Conservation (phyloP, 2,888 invertebrate genomes). For the Epirrita christyi region DNA sequence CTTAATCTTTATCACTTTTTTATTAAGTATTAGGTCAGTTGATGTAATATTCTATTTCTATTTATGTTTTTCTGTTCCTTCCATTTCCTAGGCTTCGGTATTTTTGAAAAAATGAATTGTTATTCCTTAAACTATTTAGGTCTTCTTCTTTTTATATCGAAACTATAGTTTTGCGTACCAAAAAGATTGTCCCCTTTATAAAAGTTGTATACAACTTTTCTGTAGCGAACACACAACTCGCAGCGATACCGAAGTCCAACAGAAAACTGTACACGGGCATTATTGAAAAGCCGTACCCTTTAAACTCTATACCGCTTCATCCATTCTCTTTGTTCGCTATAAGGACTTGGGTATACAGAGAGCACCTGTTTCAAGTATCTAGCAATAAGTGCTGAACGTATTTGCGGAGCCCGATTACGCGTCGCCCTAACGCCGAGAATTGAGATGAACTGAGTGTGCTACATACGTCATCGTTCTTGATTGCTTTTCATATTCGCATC, state of each 20-base stretch:
- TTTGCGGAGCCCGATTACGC: slow-evolving; percentile 78
- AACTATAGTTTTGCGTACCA: not conserved
- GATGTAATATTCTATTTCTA: no score
- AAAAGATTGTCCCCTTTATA: not conserved
- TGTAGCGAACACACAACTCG: slow-evolving; percentile 10
- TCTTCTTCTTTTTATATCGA: not conserved
- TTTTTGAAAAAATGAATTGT: no score
- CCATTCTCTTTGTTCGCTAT: slow-evolving; percentile 66
- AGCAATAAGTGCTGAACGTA: slow-evolving; percentile 79
- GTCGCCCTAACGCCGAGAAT: slow-evolving; percentile 54
- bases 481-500: slow-evolving; percentile 28
- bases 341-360: slow-evolving; percentile 69
- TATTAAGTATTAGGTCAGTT: no score
- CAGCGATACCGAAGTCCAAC: slow-evolving; percentile 32
- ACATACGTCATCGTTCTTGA: slow-evolving; percentile 31
- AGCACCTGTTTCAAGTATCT: slow-evolving; percentile 72
- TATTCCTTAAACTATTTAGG: no score
- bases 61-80: no score
- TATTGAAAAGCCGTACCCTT: slow-evolving; percentile 42
- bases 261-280: slow-evolving; percentile 37
- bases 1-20: no score
- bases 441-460: slow-evolving; percentile 43
- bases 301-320: slow-evolving; percentile 62
- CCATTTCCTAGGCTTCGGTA: no score
- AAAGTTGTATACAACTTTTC: slow-evolving; percentile 14